Percentiles rank a stretch among this genome's conserved stretches.
Evolutionary conservation across 2,113 vertebrate genomes (phyloP).

Genomic region (Engraulis encrasicolus): DNA sequence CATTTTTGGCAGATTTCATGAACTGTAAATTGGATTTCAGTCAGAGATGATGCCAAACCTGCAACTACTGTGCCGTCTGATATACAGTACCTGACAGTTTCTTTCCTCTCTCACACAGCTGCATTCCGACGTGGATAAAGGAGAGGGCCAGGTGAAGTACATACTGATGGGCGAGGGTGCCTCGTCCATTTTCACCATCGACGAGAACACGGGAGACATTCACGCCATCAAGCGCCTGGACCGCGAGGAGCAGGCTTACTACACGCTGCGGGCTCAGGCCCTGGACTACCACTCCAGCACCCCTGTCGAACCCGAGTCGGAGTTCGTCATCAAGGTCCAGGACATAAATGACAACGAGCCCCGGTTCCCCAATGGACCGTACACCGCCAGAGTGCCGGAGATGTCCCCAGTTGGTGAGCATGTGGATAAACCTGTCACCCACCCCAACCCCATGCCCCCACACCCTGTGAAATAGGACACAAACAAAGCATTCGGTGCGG

Average conservation of each 20-base stretch:
- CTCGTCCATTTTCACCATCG: conserved; percentile 90
- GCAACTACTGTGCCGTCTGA: too few relatives aligned
- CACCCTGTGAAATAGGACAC: neutral
- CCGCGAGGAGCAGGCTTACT: conserved; percentile 90
- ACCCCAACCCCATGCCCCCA: too few relatives aligned
- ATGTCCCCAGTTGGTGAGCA: conserved; percentile 82
- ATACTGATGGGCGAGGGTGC: conserved; percentile 90
- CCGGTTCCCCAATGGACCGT: conserved; percentile 87
- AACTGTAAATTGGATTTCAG: neutral
- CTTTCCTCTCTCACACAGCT: conserved; percentile 71
- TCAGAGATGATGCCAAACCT: neutral
- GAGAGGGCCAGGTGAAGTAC: conserved; percentile 89
- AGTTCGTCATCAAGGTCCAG: too few relatives aligned
- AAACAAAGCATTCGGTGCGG: neutral
- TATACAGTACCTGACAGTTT: neutral
- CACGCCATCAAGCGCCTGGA: conserved; percentile 91
- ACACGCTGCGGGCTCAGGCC: conserved; percentile 86
- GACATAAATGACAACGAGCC: conserved; percentile 74
- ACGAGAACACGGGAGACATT: conserved; percentile 92
- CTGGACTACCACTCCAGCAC: conserved; percentile 81
- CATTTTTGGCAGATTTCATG: neutral
- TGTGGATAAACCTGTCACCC: neutral
- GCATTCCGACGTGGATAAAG: conserved; percentile 93
- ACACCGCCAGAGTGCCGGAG: conserved; percentile 84
- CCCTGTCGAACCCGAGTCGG: conserved; percentile 86